Evolutionary conservation across 2,113 vertebrate genomes (phyloP).

Genomic region (Rhynchomys soricoides): DNA sequence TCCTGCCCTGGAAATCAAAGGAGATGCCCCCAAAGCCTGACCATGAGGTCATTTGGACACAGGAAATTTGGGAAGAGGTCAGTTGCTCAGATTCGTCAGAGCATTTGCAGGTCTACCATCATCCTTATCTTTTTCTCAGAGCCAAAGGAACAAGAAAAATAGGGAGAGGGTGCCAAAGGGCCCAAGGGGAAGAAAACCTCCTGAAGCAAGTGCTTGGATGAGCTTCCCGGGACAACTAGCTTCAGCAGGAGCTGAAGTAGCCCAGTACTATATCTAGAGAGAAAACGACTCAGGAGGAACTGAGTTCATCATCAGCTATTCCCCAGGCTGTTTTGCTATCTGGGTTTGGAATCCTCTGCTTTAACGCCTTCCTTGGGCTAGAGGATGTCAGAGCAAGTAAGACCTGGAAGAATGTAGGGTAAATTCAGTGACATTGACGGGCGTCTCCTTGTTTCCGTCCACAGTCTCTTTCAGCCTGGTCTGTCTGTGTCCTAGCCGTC

Average conservation of each 20-base stretch:
- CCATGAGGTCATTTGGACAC: conserved; percentile 75
- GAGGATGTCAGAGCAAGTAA: not conserved
- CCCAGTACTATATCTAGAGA: not conserved
- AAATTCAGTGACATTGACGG: not conserved
- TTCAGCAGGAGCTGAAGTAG: not conserved
- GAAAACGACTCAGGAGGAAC: not conserved
- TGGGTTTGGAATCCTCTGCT: not conserved
- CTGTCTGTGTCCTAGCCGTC: not conserved
- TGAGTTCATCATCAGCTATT: not conserved
- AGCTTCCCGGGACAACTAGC: not conserved
- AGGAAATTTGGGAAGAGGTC: conserved; percentile 73
- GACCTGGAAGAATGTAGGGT: not conserved
- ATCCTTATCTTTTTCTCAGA: not conserved
- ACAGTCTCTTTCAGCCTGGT: not conserved
- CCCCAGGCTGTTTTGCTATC: not conserved
- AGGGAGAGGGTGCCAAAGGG: not conserved
- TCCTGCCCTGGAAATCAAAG: conserved; percentile 75
- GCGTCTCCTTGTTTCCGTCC: not conserved
- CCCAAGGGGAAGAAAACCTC: not conserved
- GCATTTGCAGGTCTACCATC: not conserved
- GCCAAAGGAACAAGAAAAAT: not conserved
- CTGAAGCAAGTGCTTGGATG: not conserved
- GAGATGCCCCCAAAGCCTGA: conserved; percentile 61
- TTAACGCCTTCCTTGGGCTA: conserved; percentile 2
- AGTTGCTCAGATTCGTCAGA: not conserved